Evolutionary conservation across 2,888 invertebrate species (phyloP), one percentile per base, ranked within the genome.

Genomic region (Pachliopta kotzebuea): DNA sequence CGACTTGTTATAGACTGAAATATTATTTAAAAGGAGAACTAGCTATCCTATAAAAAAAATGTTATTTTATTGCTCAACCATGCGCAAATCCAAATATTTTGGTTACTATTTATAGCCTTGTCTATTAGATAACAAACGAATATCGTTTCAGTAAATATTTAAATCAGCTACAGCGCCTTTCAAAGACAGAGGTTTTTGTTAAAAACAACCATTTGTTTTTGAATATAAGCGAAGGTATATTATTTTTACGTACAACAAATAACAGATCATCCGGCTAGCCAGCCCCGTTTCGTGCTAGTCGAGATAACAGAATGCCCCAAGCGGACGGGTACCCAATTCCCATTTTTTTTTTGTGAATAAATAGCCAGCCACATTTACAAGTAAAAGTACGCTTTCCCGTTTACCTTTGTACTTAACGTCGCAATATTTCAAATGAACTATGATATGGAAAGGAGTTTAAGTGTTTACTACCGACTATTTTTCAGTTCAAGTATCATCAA

Each of bases 301-400:
- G 58, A 54, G 63, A 63, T 59, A 63, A 63, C 58, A 26, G 54
- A 63, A 63, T 23, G 58, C 49, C 54, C 53, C 58, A 53, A 58
- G 58, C 52, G 58, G 29, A 45, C 55, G 37, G 20, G n/a, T 37
- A 45, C 49, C 57, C 49, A 54, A 54, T 54, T 23, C 58, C 29
- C 37, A 53, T 45, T 57, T 56, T 59, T 45, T 57, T 56, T 63
- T 45, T 42, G 31, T 63, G 54, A 63, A 62, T 53, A 62, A 53
- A 52, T 52, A 50, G 56, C 49, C 21, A 26, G 29, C 52, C 45
- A 42, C 53, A 26, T 63, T 63, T 56, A 56, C 50, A 54, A 14
- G 57, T n/a, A 17, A 29, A 45, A 37, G 45, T 63, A 53, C n/a
- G 37, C 21, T 24, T 56, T 56, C 24, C 21, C 56, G 26, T 50